Evolutionary conservation across 2,113 vertebrate genomes (phyloP), one percentile per base, ranked within the genome.

Genomic region (Sialia sialis): DNA sequence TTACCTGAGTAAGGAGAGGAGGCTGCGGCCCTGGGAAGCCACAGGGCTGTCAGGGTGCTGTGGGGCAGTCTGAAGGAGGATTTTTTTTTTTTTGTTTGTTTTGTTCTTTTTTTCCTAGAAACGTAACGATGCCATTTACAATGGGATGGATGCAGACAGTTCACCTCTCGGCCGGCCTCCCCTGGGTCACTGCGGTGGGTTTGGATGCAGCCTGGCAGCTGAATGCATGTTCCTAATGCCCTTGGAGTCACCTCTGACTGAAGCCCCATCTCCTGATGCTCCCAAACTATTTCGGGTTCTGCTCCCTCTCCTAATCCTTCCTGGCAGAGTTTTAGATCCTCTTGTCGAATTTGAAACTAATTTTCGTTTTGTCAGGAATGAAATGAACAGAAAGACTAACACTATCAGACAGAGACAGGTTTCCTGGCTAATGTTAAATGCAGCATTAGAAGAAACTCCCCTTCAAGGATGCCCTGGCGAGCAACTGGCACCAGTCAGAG

Each of bases 1-100:
- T 84, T 95, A 93, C 94, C 95, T 97, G 96, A 96, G 95, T 92
- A 86, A 93, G 93, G 96, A 95, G 91, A 93, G 87, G 85, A 91
- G 94, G 96, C 93, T 76, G 91, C 29, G 25, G 84, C 84, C 87
- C 96, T 81, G 87, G 94, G 19, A 32, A 92, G 95, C 55, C 36
- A 36, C 9, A 17, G 93, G 92, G 85, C 83, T 75, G 13, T 69
- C 2, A 7, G 19, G 85, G 84, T 1, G 1, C 9, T 30, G 55
- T 5, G 38, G 91, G 39, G 44, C 1, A 5, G 30, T 36, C 54
- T 79, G 83, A 56, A 16, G 26, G 64, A 41, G 38, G 48, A 13
- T 15, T 29, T 14, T n/a, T 48, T 30, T 29, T 48, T 67, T 41
- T 63, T 60, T 32, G 18, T 41, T 80, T 16, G 41, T 36, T 64